These are phyloP conservation scores for Drosophila limbata DNA, from an alignment of 2,888 invertebrate genomes.

Conservation along the genomic window DNA sequence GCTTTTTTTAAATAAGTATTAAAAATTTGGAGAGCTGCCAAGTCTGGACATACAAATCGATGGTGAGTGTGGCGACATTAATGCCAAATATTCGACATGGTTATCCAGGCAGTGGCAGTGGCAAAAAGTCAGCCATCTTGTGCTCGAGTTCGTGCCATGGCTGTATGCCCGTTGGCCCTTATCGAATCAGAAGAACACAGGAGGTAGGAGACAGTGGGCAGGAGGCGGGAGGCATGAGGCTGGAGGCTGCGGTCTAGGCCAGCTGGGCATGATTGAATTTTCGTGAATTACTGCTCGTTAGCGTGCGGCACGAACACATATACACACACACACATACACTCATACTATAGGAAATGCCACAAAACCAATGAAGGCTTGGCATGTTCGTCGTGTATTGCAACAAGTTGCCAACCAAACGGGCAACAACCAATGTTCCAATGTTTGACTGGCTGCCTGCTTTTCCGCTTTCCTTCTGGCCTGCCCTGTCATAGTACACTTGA, in stretches of 20 bases:
- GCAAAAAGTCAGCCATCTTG: slow-evolving; percentile 50
- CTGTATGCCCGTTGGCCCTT: slow-evolving; percentile 37
- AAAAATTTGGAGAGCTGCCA: slow-evolving; percentile 69
- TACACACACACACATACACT: slow-evolving; percentile 4
- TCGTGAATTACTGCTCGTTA: slow-evolving; percentile 78
- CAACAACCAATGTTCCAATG: slow-evolving; percentile 29
- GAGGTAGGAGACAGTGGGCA: background rate
- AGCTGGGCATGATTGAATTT: slow-evolving; percentile 75
- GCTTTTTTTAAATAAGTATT: slow-evolving; percentile 22
- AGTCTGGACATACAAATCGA: slow-evolving; percentile 52
- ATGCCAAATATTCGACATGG: slow-evolving; percentile 67
- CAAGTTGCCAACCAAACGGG: slow-evolving; percentile 57
- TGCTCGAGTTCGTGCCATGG: slow-evolving; percentile 34
- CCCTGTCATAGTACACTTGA: slow-evolving; percentile 65
- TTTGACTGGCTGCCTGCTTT: slow-evolving; percentile 34
- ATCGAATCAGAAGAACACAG: background rate
- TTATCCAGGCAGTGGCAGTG: slow-evolving; percentile 50
- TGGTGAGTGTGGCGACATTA: slow-evolving; percentile 59
- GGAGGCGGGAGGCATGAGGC: slow-evolving; percentile 8
- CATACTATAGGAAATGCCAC: slow-evolving; percentile 57
- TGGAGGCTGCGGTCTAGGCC: slow-evolving; percentile 53
- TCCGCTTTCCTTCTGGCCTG: slow-evolving; percentile 12
- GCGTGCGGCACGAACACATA: slow-evolving; percentile 73
- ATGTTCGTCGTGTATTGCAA: slow-evolving; percentile 63
- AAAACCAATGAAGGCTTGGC: slow-evolving; percentile 60